Conservation (phyloP, 1,140 invertebrate species). For the Bombus confusus region DNA sequence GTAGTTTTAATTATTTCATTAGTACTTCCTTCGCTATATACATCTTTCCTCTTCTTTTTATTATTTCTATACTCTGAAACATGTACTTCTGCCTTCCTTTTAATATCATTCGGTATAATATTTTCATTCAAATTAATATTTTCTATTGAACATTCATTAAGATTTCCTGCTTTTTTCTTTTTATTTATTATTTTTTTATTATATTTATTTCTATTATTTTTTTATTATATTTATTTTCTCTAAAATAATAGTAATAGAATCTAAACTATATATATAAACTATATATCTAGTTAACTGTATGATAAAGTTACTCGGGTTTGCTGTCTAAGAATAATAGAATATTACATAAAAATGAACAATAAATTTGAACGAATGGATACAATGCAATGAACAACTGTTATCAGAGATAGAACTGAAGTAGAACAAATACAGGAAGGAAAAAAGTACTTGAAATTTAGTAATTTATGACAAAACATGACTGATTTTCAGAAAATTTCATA, state of each 20-base stretch:
- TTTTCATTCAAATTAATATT: not conserved
- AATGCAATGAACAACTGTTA: not conserved
- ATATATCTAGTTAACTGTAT: not conserved
- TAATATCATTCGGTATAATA: not conserved
- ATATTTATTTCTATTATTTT: no score
- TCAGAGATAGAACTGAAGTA: not conserved
- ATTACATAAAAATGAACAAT: not conserved
- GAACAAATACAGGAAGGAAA: not conserved
- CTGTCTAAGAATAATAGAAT: not conserved
- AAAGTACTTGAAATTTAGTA: not conserved
- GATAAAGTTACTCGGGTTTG: not conserved
- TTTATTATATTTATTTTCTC: no score
- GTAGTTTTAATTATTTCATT: not conserved
- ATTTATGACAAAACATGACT: not conserved
- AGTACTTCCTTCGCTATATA: not conserved
- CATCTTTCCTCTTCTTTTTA: slow-evolving; percentile 28
- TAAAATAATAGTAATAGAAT: not conserved
- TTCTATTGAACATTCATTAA: not conserved
- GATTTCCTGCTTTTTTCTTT: not conserved
- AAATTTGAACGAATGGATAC: not conserved
- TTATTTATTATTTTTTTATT: no score
- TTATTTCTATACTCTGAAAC: slow-evolving; percentile 1
- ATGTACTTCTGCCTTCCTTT: not conserved
- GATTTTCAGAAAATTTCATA: not conserved
- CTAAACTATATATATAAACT: not conserved